Percentiles rank a stretch among this genome's conserved stretches.
Conservation (phyloP, 2,797 vertebrate genomes). For the Coreius guichenoti region DNA sequence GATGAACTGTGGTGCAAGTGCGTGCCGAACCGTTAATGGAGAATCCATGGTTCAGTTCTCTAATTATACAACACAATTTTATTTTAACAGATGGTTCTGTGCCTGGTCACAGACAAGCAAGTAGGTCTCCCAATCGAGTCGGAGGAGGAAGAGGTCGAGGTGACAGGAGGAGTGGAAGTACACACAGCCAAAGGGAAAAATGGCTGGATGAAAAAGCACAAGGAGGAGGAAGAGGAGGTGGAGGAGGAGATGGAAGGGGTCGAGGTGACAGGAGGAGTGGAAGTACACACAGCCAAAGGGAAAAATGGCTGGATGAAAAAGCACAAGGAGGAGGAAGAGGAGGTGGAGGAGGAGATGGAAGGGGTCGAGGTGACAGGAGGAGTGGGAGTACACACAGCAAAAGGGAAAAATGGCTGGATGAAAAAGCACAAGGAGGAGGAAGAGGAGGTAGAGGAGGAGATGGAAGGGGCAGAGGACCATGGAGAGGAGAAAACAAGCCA, state of each 20-base stretch:
- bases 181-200: too few species aligned
- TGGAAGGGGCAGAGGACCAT: conserved; percentile 44
- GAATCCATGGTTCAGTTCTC: too few species aligned
- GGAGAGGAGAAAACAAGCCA: conserved; percentile 35
- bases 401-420: neutral
- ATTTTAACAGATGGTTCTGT: conserved; percentile 46
- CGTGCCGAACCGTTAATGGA: too few species aligned
- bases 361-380: neutral
- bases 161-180: too few species aligned
- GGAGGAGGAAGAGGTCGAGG: conserved; percentile 17
- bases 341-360: neutral
- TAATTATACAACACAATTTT: neutral
- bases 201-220: too few species aligned
- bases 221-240: neutral
- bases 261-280: neutral
- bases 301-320: neutral
- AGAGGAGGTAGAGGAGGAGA: neutral
- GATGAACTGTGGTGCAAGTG: too few species aligned
- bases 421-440: neutral
- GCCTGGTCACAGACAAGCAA: conserved; percentile 49
- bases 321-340: neutral
- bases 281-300: neutral
- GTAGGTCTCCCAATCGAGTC: conserved; percentile 17
- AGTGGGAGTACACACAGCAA: neutral
- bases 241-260: neutral